These are phyloP conservation scores for Tenthredo scrophulariae DNA, from an alignment of 2,888 invertebrate genomes.

Conservation along the genomic window DNA sequence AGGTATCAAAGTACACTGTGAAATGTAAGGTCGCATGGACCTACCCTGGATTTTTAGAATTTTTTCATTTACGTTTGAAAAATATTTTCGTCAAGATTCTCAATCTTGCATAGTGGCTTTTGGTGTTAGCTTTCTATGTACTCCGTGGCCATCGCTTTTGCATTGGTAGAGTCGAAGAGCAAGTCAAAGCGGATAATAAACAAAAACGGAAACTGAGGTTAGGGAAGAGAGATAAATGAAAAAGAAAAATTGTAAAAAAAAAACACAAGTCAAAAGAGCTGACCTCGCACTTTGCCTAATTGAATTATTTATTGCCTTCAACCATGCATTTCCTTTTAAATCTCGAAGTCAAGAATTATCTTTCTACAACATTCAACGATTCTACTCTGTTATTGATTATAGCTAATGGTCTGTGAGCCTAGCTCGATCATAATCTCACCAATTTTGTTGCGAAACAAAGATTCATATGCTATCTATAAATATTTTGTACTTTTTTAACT, in stretches of 20 bases:
- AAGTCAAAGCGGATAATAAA: not conserved
- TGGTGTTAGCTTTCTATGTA: not conserved
- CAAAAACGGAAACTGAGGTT: not conserved
- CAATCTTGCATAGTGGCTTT: not conserved
- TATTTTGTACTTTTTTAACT: not conserved
- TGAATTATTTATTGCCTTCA: slow-evolving; percentile 29
- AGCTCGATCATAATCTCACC: not conserved
- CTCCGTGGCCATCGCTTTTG: not conserved
- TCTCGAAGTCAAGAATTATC: not conserved
- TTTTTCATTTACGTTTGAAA: slow-evolving; percentile 10
- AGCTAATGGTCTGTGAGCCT: not conserved
- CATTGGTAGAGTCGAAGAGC: not conserved
- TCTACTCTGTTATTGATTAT: not conserved
- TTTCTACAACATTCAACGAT: not conserved
- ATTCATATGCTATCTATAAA: not conserved
- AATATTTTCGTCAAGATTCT: not conserved
- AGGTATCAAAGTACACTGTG: slow-evolving; percentile 3
- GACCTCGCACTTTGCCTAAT: slow-evolving; percentile 11
- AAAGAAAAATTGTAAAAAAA: not conserved
- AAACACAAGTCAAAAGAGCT: not conserved
- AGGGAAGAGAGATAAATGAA: not conserved
- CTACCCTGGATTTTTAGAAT: not conserved
- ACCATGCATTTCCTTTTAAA: not conserved
- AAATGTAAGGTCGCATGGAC: not conserved
- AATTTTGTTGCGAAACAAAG: not conserved